Base-by-base conservation (phyloP, 2,113 vertebrate genomes). In the Nothoprocta perdicaria region DNA sequence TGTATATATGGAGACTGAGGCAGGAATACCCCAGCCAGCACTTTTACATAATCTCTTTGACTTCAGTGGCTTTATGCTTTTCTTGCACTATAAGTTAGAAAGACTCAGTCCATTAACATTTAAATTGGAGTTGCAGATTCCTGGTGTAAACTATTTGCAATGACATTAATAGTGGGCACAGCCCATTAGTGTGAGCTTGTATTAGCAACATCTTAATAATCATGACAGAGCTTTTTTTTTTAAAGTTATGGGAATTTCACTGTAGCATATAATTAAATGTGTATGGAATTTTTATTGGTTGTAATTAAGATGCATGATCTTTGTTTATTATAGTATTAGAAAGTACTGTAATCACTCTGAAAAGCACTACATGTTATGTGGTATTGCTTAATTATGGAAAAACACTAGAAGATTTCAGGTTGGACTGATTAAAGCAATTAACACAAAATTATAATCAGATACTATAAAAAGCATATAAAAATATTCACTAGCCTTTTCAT, bases 251-350 rank as follows among this genome's bases (percentile, higher is more conserved):
- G 69, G 90, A 95, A 95, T 97, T 96, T 91, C 94, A 96, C 85
- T 95, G 94, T 91, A 96, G 88, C 87, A 79, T 94, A 95, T 97
- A 97, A 98, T 97, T 97, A 96, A 97, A 97, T 96, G 94, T 96
- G 89, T 96, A 96, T 67, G 92, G 91, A 97, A 97, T 96, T 94
- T 96, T 97, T 97, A 97, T 97, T 97, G 72, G 92, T 76, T 95
- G 82, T 97, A 97, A 97, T 98, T 97, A 97, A 98, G 96, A 96
- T 82, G 88, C 83, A 97, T 91, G 90, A 97, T 97, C 84, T 96
- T 88, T 97, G 89, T 97, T 97, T 96, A 96, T 97, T 95, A 94
- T 83, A 81, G 86, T 93, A 91, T 97, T 95, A 95, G 89, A 93
- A 95, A 95, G 84, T 90, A 63, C 55, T 86, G 12, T 87, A 96